Conservation (phyloP, 1,140 invertebrate genomes). For the Bactericera cockerelli region DNA sequence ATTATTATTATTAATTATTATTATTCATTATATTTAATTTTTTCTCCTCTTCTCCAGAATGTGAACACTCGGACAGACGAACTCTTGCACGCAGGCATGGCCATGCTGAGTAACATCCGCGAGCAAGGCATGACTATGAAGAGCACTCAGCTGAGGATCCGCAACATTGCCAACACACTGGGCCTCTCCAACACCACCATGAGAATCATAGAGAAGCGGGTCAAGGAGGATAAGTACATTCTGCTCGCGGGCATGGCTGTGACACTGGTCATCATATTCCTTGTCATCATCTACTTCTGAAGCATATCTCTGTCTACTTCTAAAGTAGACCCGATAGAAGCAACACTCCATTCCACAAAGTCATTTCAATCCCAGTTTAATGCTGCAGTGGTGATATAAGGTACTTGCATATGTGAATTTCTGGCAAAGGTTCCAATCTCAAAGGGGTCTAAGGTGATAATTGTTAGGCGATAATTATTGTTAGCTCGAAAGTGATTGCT, state of each 20-base stretch:
- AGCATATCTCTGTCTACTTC: too few relatives aligned
- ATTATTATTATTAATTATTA: too few relatives aligned
- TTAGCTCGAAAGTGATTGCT: too few relatives aligned
- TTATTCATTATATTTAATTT: too few relatives aligned
- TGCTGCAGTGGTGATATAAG: too few relatives aligned
- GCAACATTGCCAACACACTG: slow-evolving; percentile 84
- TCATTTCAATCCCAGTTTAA: too few relatives aligned
- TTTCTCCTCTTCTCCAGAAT: slow-evolving; percentile 35
- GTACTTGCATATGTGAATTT: too few relatives aligned
- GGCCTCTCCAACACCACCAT: slow-evolving; percentile 94
- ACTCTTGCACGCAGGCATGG: slow-evolving; percentile 59
- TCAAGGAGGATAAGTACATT: slow-evolving; percentile 79
- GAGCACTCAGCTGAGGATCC: slow-evolving; percentile 68
- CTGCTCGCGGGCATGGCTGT: slow-evolving; percentile 77
- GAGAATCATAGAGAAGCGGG: slow-evolving; percentile 78
- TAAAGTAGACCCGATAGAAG: too few relatives aligned
- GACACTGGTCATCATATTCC: slow-evolving; percentile 64
- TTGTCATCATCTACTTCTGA: slow-evolving; percentile 61
- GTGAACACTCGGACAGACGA: slow-evolving; percentile 78
- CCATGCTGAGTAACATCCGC: slow-evolving; percentile 63
- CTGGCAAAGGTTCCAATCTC: too few relatives aligned
- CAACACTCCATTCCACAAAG: too few relatives aligned
- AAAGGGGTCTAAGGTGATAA: too few relatives aligned
- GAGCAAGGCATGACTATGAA: slow-evolving; percentile 74
- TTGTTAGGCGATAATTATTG: too few relatives aligned